Percentiles rank a stretch among this genome's conserved stretches.
Evolutionary conservation across 2,113 vertebrate species (phyloP).

Genomic region (Panthera uncia): DNA sequence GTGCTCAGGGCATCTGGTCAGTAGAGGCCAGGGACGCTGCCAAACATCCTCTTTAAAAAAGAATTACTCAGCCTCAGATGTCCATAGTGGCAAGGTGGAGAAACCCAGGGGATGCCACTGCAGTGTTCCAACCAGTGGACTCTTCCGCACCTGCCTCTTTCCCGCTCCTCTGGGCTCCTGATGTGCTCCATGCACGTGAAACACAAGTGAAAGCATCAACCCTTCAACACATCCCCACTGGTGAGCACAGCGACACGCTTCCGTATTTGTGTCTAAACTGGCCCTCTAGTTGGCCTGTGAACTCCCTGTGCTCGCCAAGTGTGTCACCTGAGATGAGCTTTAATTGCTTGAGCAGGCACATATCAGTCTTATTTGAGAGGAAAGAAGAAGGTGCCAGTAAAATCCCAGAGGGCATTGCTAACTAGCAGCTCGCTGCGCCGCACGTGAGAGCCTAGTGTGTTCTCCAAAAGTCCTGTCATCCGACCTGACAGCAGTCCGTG

Average conservation of each 20-base stretch:
- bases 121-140: not conserved
- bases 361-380: conserved; percentile 3
- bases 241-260: not conserved
- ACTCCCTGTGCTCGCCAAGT: not conserved
- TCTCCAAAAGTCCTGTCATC: conserved; percentile 32
- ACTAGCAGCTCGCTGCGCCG: not conserved
- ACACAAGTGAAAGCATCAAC: not conserved
- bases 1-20: not conserved
- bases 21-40: not conserved
- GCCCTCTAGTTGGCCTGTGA: not conserved
- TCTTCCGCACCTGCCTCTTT: not conserved
- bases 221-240: not conserved
- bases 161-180: not conserved
- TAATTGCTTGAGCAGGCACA: not conserved
- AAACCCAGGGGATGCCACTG: not conserved
- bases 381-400: conserved; percentile 11
- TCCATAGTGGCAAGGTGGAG: not conserved
- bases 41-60: not conserved
- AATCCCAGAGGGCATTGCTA: not conserved
- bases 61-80: not conserved
- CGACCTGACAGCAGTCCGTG: not conserved
- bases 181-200: not conserved
- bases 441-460: not conserved
- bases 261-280: not conserved
- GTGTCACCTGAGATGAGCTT: conserved; percentile 42